These are phyloP conservation scores for Phacellophora camtschatica DNA, from an alignment of 30 jellyfish, hydroid and myxozoan species.

Conservation along the genomic window DNA sequence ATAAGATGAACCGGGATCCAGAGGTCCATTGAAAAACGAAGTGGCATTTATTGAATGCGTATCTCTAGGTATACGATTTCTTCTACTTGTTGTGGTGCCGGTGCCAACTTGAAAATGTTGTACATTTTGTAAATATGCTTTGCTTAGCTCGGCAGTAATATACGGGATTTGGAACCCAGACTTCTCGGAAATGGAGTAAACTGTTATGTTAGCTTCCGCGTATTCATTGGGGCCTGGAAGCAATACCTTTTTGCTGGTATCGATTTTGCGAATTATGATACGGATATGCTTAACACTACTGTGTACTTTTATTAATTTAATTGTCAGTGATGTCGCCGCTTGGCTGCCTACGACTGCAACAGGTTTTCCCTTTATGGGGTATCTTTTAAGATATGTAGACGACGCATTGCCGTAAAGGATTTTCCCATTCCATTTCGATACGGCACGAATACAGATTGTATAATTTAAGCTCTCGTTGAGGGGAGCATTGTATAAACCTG, in stretches of 20 bases:
- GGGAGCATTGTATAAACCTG: slow-evolving; percentile 42
- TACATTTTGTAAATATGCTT: background rate
- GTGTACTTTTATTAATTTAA: background rate
- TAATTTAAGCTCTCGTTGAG: slow-evolving; percentile 32
- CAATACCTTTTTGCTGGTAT: background rate
- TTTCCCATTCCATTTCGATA: slow-evolving; percentile 47
- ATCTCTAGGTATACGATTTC: background rate
- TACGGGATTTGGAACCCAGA: slow-evolving; percentile 1
- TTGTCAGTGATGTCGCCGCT: background rate
- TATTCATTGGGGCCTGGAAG: slow-evolving; percentile 12
- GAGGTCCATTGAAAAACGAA: slow-evolving; percentile 48
- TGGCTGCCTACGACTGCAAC: background rate
- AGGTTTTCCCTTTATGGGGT: slow-evolving; percentile 5
- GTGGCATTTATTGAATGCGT: background rate
- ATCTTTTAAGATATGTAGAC: slow-evolving; percentile 18
- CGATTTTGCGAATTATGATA: slow-evolving; percentile 24
- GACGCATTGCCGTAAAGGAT: slow-evolving; percentile 20
- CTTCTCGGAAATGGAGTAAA: slow-evolving; percentile 4
- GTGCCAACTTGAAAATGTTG: slow-evolving; percentile 19
- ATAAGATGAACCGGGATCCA: slow-evolving; percentile 50
- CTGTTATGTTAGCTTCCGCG: slow-evolving; percentile 22
- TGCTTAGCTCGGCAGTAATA: slow-evolving; percentile 55
- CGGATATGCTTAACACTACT: slow-evolving; percentile 16
- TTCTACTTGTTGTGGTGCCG: slow-evolving; percentile 43
- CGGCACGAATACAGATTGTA: slow-evolving; percentile 43